Evolutionary conservation across 2,113 vertebrate species (phyloP).

Genomic region (Phoxinus phoxinus): DNA sequence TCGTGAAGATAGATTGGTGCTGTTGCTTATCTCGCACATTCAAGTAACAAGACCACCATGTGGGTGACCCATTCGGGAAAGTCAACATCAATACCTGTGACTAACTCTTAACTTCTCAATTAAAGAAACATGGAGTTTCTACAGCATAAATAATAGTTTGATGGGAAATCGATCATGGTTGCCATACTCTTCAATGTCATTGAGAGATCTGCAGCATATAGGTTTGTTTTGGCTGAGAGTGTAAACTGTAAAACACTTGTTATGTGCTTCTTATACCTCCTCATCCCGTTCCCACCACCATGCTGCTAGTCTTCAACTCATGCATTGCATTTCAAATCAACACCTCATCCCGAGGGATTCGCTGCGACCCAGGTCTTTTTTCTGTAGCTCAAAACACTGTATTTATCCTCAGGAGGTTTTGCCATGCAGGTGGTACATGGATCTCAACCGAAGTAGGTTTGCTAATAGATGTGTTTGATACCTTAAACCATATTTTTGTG

Average conservation of each 20-base stretch:
- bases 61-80: constrained; percentile 49
- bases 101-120: constrained; percentile 63
- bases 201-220: constrained; percentile 50
- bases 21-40: constrained; percentile 56
- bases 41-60: constrained; percentile 63
- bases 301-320: constrained; percentile 30
- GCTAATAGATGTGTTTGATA: not conserved
- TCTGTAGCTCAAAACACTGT: constrained; percentile 2
- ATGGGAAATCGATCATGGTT: constrained; percentile 67
- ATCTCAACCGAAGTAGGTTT: constrained; percentile 24
- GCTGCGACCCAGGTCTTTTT: constrained; percentile 1
- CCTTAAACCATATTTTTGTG: not conserved
- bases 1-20: constrained; percentile 38
- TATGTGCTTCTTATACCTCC: constrained; percentile 45
- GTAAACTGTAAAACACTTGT: constrained; percentile 49
- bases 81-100: constrained; percentile 56
- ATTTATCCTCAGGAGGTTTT: not conserved
- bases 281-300: constrained; percentile 44
- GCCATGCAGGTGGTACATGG: constrained; percentile 24
- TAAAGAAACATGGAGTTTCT: constrained; percentile 63
- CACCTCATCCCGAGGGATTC: constrained; percentile 34
- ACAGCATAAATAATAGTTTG: constrained; percentile 66
- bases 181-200: constrained; percentile 58
- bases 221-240: constrained; percentile 68
- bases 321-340: constrained; percentile 30